Base-by-base conservation (phyloP, 2,113 vertebrate genomes). In the Pollachius pollachius region DNA sequence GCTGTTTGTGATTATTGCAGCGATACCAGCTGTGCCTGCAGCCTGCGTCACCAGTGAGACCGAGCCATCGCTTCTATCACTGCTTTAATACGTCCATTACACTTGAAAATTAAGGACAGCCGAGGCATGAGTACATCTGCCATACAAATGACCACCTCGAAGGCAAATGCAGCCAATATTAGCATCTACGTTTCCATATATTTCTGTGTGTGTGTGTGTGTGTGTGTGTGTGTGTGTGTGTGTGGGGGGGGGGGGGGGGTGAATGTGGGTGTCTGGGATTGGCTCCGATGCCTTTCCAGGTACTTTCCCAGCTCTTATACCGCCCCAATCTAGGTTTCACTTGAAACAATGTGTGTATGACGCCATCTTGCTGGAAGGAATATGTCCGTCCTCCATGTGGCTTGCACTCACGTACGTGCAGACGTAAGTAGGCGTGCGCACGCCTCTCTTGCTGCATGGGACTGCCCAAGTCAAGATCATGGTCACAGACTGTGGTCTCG, bases 401-500 rank as follows among this genome's bases (percentile, higher is more conserved):
- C 13, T 7, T 5, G n/a, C 15, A 17, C 15, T 65, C 62, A 18
- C 19, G 15, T n/a, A 15, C 37, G 69, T 34, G 19, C 52, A 16
- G 30, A 1, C 15, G 15, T 21, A 37, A n/a, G 3, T 61, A 59
- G 67, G 69, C 71, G 80, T 48, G 65, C 56, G 57, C 18, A 59
- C 64, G 19, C 41, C 9, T 48, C 41, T 48, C 41, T 48, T 48
- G 41, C 41, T 48, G 41, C 6, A 48, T 2, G 5, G 12, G 41
- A 2, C 12, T 9, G 41, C 12, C 41, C 41, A 48, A 48, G 69
- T 71, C 71, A 64, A 17, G 72, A 72, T 64, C 77, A 34, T 48
- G 54, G 16, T 52, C 52, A 59, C 71, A 74, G 69, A 77, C 65
- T 21, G 15, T 37, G 27, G 21, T 59, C 25, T n/a, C 16, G 7